phyloP scores from a whole-genome alignment of 1,140 invertebrate genomes.

The Camponotus floridanus region DNA sequence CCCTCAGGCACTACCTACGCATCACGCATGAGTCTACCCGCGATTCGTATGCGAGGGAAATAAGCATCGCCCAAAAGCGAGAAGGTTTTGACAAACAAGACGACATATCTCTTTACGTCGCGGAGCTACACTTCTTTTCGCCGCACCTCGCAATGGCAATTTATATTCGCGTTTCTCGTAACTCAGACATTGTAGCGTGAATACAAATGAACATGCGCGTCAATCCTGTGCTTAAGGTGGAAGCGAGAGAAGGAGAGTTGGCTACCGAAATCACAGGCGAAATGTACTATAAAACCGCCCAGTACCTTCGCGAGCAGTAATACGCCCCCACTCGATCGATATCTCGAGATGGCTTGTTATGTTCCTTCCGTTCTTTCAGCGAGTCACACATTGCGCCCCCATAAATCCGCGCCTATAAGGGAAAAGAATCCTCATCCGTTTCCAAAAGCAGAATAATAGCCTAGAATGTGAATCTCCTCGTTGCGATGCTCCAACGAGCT shows the following conservation, averaged over 20 bases:
- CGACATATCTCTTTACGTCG: constrained; percentile 42
- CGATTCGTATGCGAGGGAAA: constrained; percentile 50
- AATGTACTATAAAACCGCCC: constrained; percentile 6
- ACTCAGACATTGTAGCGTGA: constrained; percentile 48
- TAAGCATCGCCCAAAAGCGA: constrained; percentile 45
- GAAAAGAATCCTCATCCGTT: constrained; percentile 27
- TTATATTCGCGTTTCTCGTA: constrained; percentile 60
- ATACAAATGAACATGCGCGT: constrained; percentile 56
- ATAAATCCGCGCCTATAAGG: constrained; percentile 18
- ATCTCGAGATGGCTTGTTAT: constrained; percentile 28
- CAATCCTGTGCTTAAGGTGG: constrained; percentile 18
- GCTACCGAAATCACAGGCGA: constrained; percentile 41
- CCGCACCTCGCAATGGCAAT: constrained; percentile 57
- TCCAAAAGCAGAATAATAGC: constrained; percentile 12
- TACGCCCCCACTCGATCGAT: constrained; percentile 29
- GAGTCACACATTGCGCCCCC: background rate
- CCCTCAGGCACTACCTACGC: constrained; percentile 21
- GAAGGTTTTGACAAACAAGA: constrained; percentile 58
- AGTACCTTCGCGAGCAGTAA: background rate
- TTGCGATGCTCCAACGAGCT: background rate
- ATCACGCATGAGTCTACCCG: constrained; percentile 33
- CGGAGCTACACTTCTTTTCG: constrained; percentile 37
- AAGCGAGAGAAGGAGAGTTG: background rate
- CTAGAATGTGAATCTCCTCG: background rate
- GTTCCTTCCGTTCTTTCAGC: background rate